These are phyloP conservation scores for Sialis lutaria DNA, from an alignment of 2,888 invertebrate genomes.

Conservation along the genomic window DNA sequence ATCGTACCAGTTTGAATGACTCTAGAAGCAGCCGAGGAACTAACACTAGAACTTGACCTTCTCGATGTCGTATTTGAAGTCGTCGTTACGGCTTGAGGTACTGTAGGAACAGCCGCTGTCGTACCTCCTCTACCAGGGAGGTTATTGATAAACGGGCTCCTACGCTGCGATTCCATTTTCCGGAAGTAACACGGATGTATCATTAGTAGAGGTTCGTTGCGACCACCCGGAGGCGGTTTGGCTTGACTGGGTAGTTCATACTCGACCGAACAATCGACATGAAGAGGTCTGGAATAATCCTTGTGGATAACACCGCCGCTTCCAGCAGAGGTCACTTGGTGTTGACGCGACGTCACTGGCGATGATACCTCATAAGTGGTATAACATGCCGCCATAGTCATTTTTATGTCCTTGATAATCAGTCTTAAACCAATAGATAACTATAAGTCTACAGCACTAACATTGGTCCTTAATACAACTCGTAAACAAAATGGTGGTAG, in stretches of 20 bases:
- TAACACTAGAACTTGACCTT: conserved; percentile 11
- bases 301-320: conserved; percentile 31
- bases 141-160: conserved; percentile 72
- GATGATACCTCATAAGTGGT: conserved; percentile 22
- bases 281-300: conserved; percentile 72
- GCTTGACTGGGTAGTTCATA: conserved; percentile 81
- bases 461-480: too few relatives aligned
- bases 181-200: conserved; percentile 81
- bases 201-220: conserved; percentile 73
- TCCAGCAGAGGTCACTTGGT: conserved; percentile 21
- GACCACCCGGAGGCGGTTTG: conserved; percentile 68
- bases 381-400: conserved; percentile 22
- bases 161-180: conserved; percentile 66
- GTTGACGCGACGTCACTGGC: conserved; percentile 29
- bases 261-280: conserved; percentile 83
- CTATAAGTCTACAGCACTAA: too few relatives aligned
- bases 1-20: conserved; percentile 16
- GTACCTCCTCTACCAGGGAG: conserved; percentile 36
- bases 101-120: neutral
- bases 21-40: conserved; percentile 17
- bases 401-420: neutral
- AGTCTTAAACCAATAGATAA: neutral
- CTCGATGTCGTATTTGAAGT: conserved; percentile 14
- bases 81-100: conserved; percentile 11
- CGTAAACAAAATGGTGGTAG: too few relatives aligned